A percentile compares a stretch with the other conserved stretches of the same genome.
Evolutionary conservation across 2,797 vertebrate species (phyloP).

Genomic region (Myotis daubentonii): DNA sequence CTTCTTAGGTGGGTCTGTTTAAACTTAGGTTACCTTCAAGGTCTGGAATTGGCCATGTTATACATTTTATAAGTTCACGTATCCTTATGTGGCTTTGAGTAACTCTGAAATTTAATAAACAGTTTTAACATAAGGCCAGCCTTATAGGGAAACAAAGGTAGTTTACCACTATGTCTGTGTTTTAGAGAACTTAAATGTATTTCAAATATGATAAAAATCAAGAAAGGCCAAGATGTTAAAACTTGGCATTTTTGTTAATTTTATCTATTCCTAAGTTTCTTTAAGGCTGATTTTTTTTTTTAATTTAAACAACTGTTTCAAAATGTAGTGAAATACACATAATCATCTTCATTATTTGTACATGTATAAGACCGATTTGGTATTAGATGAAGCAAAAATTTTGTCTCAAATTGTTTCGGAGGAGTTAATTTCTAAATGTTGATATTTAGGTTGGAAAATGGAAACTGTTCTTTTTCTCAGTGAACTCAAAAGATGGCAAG

Average conservation of each 20-base stretch:
- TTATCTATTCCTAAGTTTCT: background rate
- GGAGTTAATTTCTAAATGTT: conserved; percentile 29
- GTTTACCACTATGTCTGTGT: background rate
- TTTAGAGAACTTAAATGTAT: background rate
- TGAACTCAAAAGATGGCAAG: background rate
- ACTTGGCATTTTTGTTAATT: background rate
- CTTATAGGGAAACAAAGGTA: background rate
- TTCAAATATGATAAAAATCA: conserved; percentile 26
- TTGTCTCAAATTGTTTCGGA: background rate
- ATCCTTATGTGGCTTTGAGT: background rate
- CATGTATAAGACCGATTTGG: background rate
- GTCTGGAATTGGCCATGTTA: background rate
- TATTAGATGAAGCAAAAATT: background rate
- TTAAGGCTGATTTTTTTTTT: background rate
- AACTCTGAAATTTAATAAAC: conserved; percentile 3
- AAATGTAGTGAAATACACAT: background rate
- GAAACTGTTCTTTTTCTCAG: background rate
- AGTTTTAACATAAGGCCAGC: background rate
- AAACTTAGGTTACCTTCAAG: background rate
- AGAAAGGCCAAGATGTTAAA: conserved; percentile 36
- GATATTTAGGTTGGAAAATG: conserved; percentile 39
- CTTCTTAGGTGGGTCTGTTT: background rate
- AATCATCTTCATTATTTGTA: background rate
- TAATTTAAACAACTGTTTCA: background rate
- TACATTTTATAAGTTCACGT: background rate